A percentile compares a stretch with the other conserved stretches of the same genome.
Evolutionary conservation across 2,888 invertebrate species (phyloP).

Genomic region (Thalpophila matura): DNA sequence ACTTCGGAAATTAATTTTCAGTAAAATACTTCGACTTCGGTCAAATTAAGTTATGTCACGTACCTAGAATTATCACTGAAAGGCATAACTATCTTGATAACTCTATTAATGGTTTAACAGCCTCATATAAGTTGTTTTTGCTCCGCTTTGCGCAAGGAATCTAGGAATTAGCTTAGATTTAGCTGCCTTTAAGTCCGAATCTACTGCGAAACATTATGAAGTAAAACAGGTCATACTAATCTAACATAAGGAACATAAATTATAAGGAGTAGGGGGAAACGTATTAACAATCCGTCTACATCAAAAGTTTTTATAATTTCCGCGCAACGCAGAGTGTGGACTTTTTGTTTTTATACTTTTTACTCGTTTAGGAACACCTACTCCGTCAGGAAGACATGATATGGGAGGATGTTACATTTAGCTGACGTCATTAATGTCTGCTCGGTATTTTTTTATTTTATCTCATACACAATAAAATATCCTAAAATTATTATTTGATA

Average conservation of each 20-base stretch:
- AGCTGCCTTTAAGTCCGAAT: background rate
- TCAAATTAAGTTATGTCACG: slow-evolving; percentile 20
- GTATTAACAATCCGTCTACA: slow-evolving; percentile 57
- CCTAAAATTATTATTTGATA: too few species aligned
- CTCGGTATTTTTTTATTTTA: too few species aligned
- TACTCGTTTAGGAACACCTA: slow-evolving; percentile 8
- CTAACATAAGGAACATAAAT: slow-evolving; percentile 18
- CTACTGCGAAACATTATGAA: too few species aligned
- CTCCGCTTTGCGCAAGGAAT: background rate
- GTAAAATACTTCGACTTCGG: background rate
- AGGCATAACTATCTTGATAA: slow-evolving; percentile 32
- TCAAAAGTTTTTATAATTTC: slow-evolving; percentile 49
- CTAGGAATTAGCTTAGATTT: too few species aligned
- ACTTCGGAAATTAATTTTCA: background rate
- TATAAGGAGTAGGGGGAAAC: slow-evolving; percentile 31
- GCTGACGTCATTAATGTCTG: slow-evolving; percentile 7
- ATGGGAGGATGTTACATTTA: slow-evolving; percentile 5
- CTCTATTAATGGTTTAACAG: slow-evolving; percentile 14
- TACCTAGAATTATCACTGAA: slow-evolving; percentile 18
- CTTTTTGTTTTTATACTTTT: slow-evolving; percentile 22
- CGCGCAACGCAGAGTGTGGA: background rate
- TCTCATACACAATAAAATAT: too few species aligned
- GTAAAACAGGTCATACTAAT: slow-evolving; percentile 4
- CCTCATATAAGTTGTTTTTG: background rate
- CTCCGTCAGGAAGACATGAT: background rate